Base-by-base conservation (phyloP, 2,888 invertebrate species). In the Exephanes ischioxanthus region DNA sequence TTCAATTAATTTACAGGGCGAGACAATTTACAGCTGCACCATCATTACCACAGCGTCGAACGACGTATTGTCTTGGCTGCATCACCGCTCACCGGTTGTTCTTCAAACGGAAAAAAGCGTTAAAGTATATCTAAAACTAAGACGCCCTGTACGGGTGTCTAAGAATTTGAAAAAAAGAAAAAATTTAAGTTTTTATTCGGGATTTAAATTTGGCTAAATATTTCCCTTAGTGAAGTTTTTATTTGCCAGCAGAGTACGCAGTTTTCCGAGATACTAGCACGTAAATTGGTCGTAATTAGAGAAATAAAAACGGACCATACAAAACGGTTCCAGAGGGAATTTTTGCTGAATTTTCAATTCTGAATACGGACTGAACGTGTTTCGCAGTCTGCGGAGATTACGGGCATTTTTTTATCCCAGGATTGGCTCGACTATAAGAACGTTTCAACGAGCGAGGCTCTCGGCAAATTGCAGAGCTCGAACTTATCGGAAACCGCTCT, bases 51-150 rank as follows among this genome's bases (percentile, higher is more conserved):
- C 96, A 95, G 96, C 97, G 63, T 96, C 97, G 0, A 96, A 96
- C 86, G 93, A 95, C 53, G 95, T 95, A 19, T 92, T 97, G 87
- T 95, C 95, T 48, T 97, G 97, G 96, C 94, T 98, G 73, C 98
- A 98, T 94, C 96, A 97, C 90, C 95, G 98, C 91, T 96, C 97
- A 96, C 98, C 98, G 80, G 97, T 97, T n/a, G 95, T 98, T 89
- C 94, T 98, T 66, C 95, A 96, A 80, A 95, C 95, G 48, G 96
- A 97, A 55, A 94, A 96, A 89, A 95, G 96, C 92, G 95, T 96
- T 87, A 93, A 95, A 89, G 97, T 96, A 90, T 61, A 33, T 58
- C 22, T 37, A 66, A 76, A 71, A 83, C 11, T 19, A 41, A 70
- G 53, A 26, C 19, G 58, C 30, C 22, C 3, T 22, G 9, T 3